Base-by-base conservation (phyloP, 2,797 vertebrate genomes). In the Sorex maritimensis region DNA sequence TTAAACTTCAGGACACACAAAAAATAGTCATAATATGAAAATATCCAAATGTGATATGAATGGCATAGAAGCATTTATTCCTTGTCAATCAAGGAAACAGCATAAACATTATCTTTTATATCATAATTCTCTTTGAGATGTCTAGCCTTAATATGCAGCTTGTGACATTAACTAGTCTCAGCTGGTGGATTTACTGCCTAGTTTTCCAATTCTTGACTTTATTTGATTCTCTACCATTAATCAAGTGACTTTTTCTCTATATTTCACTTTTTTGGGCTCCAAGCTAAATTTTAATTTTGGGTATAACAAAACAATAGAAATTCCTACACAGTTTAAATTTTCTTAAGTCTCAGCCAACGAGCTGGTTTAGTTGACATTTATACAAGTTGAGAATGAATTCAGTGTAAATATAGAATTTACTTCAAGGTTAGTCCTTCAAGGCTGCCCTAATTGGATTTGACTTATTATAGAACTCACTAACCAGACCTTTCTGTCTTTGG, bases 391-490 rank as follows among this genome's bases (percentile, higher is more conserved):
- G 19, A 41, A 52, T 78, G 82, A 79, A 78, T 96, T 26, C 41
- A 85, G 9, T 52, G 26, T 79, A 80, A 95, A 87, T 61, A 79
- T 14, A 89, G 15, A 93, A 67, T 15, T 88, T 44, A 44, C 41
- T 44, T 44, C 41, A 44, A 46, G 13, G 24, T 87, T 89, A 86
- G n/a, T 90, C 73, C 55, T 91, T 88, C 46, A 86, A 94, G 77
- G 14, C 19, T 23, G 82, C 24, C 58, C 26, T 88, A 85, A 92
- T 92, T 73, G 63, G 38, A 82, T 93, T 92, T 81, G 44, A 72
- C 52, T 74, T 95, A 69, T 81, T 79, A 92, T 90, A 90, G 94
- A 96, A 94, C 12, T 88, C 90, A 90, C 23, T 46, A 63, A 81
- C 26, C 74, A 84, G 68, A 74, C 44, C n/a, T 83, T 69, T 83